A percentile compares a stretch with the other conserved stretches of the same genome.
phyloP scores from a whole-genome alignment of 2,113 vertebrate species.

The Pao palembangensis region DNA sequence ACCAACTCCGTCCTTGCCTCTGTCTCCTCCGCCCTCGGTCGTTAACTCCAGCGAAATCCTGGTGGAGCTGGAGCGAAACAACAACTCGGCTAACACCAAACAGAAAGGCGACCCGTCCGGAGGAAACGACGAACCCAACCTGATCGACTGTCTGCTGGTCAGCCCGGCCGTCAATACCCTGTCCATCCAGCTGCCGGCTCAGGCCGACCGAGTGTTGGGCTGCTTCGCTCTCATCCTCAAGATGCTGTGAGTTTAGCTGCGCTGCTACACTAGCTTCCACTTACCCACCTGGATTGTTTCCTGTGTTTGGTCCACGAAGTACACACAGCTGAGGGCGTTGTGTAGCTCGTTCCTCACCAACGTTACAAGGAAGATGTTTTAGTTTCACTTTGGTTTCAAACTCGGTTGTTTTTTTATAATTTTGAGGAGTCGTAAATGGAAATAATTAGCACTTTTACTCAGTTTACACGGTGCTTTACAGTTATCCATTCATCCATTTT shows the following conservation, averaged over 20 bases:
- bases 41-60: slow-evolving; percentile 96
- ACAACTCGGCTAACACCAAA: slow-evolving; percentile 86
- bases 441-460: no score
- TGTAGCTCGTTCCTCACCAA: no score
- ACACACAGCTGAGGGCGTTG: no score
- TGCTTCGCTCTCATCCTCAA: slow-evolving; percentile 98
- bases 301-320: no score
- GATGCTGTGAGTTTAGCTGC: slow-evolving; percentile 88
- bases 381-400: no score
- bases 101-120: slow-evolving; percentile 81
- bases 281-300: no score
- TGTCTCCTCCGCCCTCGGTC: slow-evolving; percentile 80
- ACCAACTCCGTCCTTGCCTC: slow-evolving; percentile 58
- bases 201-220: slow-evolving; percentile 92
- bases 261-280: no score
- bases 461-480: no score
- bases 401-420: no score
- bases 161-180: slow-evolving; percentile 92
- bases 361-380: no score
- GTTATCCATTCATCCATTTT: no score
- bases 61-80: slow-evolving; percentile 94
- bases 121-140: slow-evolving; percentile 93
- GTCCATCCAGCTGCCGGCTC: slow-evolving; percentile 95
- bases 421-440: no score
- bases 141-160: slow-evolving; percentile 98